Base-by-base conservation (phyloP, 2,113 vertebrate genomes). In the Eretmochelys imbricata region DNA sequence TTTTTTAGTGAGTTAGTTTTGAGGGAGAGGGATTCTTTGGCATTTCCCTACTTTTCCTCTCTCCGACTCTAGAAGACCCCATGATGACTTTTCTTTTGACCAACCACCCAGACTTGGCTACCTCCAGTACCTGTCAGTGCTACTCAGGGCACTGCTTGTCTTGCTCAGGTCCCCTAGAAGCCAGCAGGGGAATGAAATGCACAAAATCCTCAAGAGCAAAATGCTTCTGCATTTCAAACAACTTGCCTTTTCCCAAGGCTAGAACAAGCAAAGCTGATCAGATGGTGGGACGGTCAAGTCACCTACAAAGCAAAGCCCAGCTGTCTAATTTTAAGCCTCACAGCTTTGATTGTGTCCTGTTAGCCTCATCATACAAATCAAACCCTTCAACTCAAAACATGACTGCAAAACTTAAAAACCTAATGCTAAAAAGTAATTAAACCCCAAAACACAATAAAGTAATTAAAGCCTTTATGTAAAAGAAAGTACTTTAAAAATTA, bases 251-350 rank as follows among this genome's bases (percentile, higher is more conserved):
- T n/a, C 46, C 20, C 53, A 62, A 76, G 3, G 1, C 17, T 16
- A 8, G 4, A 1, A 0, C 24, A 38, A 91, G 22, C 6, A n/a
- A 79, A 87, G 16, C 2, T 0, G 1, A 72, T 81, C 16, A 76
- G 42, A 3, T 0, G 0, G 49, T 85, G 35, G 57, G 57, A 59
- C 3, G 2, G 16, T 62, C 29, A 62, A 62, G 29, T 62, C 59
- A 59, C 57, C 59, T 62, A 35, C 29, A 62, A 62, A 62, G 12
- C 57, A 59, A 62, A 62, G 12, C 29, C 59, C 29, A 31, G 55
- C 8, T 57, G 55, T 57, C 24, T 57, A 57, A 57, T 57, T 57
- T 57, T 57, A 57, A 57, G 55, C 22, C 22, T 24, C 65, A 50
- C 54, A 48, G 16, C 31, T 89, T 84, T 62, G 29, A 62, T 62